Evolutionary conservation across 1,140 invertebrate genomes (phyloP).

Genomic region (Phenacoccus solenopsis): DNA sequence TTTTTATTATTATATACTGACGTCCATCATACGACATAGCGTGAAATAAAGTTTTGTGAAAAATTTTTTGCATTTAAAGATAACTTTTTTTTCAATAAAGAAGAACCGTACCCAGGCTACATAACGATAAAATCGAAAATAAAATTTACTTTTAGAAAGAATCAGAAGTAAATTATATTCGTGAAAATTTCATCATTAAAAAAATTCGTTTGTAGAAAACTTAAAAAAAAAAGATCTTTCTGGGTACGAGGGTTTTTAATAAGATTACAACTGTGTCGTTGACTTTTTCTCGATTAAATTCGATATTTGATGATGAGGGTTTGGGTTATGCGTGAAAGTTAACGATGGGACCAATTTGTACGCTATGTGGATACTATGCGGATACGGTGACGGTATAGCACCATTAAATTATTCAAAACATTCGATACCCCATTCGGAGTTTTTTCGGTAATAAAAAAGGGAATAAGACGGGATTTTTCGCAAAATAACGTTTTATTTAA

Average conservation of each 20-base stretch:
- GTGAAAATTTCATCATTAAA: too few relatives aligned
- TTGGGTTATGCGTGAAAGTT: not conserved
- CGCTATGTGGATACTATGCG: too few relatives aligned
- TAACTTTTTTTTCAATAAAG: too few relatives aligned
- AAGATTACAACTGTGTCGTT: too few relatives aligned
- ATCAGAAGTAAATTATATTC: too few relatives aligned
- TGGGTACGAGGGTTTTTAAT: too few relatives aligned
- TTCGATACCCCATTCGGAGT: not conserved
- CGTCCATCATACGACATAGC: not conserved
- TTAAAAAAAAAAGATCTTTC: too few relatives aligned
- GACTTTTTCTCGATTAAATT: not conserved
- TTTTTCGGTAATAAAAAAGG: not conserved
- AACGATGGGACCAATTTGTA: not conserved
- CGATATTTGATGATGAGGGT: not conserved
- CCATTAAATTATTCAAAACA: not conserved
- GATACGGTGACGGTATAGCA: not conserved
- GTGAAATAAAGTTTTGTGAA: not conserved
- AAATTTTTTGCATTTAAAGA: not conserved
- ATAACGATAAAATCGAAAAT: not conserved
- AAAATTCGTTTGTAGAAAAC: too few relatives aligned
- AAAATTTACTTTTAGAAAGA: not conserved
- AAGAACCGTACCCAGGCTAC: not conserved
- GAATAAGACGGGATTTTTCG: not conserved
- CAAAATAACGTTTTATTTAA: constrained; percentile 5
- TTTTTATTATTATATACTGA: too few relatives aligned